These are phyloP conservation scores for Drosophila kambysellisi DNA, from an alignment of 2,888 invertebrate genomes.

Conservation along the genomic window DNA sequence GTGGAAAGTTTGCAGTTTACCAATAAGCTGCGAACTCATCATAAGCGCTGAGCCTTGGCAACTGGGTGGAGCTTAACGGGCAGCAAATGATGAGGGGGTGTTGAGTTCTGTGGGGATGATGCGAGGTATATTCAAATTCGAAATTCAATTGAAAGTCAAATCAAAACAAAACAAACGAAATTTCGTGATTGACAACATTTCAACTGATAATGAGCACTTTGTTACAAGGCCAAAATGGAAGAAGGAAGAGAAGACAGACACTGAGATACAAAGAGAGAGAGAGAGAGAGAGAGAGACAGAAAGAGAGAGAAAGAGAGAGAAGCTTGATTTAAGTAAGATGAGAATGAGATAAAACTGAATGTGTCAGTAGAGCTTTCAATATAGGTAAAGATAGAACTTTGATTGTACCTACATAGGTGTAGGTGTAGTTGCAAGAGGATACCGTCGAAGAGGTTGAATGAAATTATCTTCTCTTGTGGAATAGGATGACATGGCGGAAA, in stretches of 20 bases:
- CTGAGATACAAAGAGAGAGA: not conserved
- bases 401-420: conserved; percentile 10
- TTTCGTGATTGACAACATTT: conserved; percentile 80
- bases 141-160: conserved; percentile 80
- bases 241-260: not conserved
- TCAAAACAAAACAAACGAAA: conserved; percentile 72
- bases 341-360: conserved; percentile 25
- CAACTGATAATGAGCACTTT: conserved; percentile 75
- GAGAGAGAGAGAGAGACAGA: conserved; percentile 7
- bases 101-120: conserved; percentile 17
- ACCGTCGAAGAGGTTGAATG: conserved; percentile 49
- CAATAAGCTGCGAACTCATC: conserved; percentile 68
- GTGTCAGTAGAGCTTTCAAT: conserved; percentile 47
- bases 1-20: conserved; percentile 71
- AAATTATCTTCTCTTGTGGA: conserved; percentile 61
- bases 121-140: conserved; percentile 66
- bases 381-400: conserved; percentile 4
- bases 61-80: conserved; percentile 51
- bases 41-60: conserved; percentile 60
- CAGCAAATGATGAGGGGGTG: not conserved
- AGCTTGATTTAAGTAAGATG: conserved; percentile 1
- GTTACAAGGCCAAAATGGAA: conserved; percentile 23
- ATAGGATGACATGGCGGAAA: conserved; percentile 15
- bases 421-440: conserved; percentile 3
- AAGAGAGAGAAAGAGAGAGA: conserved; percentile 4